These are phyloP conservation scores for Enteromius paludinosus DNA, from an alignment of 2,797 vertebrate species.

Conservation along the genomic window DNA sequence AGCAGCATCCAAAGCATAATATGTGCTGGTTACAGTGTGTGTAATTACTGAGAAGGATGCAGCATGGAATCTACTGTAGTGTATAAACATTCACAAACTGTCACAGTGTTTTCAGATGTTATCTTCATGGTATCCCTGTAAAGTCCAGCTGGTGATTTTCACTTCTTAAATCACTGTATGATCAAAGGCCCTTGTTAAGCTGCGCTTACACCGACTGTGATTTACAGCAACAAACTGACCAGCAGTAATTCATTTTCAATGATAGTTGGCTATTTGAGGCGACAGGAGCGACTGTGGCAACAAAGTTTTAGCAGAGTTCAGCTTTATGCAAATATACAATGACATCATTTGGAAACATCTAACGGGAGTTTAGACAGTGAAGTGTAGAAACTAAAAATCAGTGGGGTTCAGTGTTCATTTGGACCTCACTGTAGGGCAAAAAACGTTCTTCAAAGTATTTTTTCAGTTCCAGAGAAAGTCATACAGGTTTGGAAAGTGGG, in stretches of 20 bases:
- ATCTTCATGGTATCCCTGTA: constrained; percentile 23
- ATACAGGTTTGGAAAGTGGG: background rate
- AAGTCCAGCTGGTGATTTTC: constrained; percentile 43
- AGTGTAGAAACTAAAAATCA: background rate
- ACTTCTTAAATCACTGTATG: constrained; percentile 43
- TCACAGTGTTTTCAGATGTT: constrained; percentile 33
- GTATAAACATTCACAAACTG: constrained; percentile 28
- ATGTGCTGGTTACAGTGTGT: background rate
- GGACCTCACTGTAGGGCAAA: background rate
- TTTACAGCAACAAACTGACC: constrained; percentile 14
- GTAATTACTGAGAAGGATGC: constrained; percentile 24
- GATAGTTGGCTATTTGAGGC: background rate
- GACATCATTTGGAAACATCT: background rate
- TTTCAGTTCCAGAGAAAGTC: background rate
- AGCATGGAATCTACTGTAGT: constrained; percentile 5
- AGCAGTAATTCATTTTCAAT: background rate
- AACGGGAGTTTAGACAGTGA: background rate
- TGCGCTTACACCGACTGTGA: constrained; percentile 20
- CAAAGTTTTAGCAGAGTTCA: background rate
- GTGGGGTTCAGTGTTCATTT: background rate
- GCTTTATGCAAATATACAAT: constrained; percentile 1
- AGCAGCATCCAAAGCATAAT: background rate
- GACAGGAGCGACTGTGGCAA: background rate
- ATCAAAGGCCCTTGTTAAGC: constrained; percentile 36
- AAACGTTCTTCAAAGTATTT: background rate